These are phyloP conservation scores for Laupala kohalensis DNA, from an alignment of 1,140 invertebrate species.

Conservation along the genomic window DNA sequence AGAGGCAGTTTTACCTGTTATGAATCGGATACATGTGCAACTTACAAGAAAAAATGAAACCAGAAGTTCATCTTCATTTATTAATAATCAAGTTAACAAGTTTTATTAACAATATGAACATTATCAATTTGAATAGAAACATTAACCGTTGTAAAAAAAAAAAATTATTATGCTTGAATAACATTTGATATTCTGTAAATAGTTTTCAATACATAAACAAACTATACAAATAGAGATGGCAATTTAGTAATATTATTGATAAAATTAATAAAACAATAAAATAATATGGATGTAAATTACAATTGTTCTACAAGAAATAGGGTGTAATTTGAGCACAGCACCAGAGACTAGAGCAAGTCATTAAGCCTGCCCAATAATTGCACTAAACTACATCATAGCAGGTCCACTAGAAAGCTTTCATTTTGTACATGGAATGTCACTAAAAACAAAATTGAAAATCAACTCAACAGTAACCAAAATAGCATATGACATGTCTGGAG, in stretches of 20 bases:
- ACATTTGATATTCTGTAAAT: background rate
- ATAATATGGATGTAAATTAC: background rate
- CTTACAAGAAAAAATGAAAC: background rate
- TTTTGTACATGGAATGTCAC: conserved; percentile 15
- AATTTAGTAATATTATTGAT: background rate
- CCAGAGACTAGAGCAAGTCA: conserved; percentile 1
- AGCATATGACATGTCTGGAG: background rate
- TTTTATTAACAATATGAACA: background rate
- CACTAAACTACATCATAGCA: conserved; percentile 1
- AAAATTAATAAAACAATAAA: background rate
- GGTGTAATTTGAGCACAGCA: background rate
- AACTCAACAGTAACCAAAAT: conserved; percentile 2
- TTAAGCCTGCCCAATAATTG: conserved; percentile 2
- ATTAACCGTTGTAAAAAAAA: background rate
- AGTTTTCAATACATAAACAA: background rate
- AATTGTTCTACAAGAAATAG: background rate
- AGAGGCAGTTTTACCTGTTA: background rate
- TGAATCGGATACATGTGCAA: background rate
- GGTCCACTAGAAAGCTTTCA: conserved; percentile 4
- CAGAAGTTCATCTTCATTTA: background rate
- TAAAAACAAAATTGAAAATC: conserved; percentile 12
- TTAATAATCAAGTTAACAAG: background rate
- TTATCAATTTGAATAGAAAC: background rate
- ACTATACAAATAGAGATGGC: background rate
- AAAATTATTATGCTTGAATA: background rate